Conservation (phyloP, 2,888 invertebrate genomes). For the Oligia fasciuncula region DNA sequence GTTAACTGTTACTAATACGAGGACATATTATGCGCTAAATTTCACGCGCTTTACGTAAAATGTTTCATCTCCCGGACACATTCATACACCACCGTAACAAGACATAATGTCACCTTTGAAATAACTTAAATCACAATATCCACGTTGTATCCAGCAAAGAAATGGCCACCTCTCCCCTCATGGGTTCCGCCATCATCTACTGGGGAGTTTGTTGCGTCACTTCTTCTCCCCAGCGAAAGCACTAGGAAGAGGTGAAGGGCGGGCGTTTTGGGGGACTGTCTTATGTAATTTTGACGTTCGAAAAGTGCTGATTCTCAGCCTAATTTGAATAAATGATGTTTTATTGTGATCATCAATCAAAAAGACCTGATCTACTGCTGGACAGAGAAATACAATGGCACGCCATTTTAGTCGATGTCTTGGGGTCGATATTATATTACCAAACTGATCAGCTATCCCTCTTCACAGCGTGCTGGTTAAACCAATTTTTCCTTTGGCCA, state of each 20-base stretch:
- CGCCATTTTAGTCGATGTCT: not conserved
- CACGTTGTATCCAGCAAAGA: not conserved
- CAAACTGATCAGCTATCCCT: too few species aligned
- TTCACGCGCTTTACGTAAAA: conserved; percentile 9
- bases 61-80: not conserved
- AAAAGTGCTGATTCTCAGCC: too few species aligned
- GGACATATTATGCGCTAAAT: not conserved
- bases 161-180: not conserved
- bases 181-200: not conserved
- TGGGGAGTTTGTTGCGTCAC: too few species aligned
- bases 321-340: too few species aligned
- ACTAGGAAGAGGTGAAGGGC: too few species aligned
- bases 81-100: not conserved
- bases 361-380: not conserved
- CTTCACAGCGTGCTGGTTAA: not conserved
- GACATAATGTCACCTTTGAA: not conserved
- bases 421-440: not conserved
- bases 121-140: not conserved
- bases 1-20: conserved; percentile 25
- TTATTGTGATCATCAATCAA: not conserved
- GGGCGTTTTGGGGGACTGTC: too few species aligned
- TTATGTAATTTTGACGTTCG: too few species aligned
- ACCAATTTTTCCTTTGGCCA: not conserved
- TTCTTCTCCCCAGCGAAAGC: too few species aligned
- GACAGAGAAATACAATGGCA: not conserved